Evolutionary conservation across 2,113 vertebrate genomes (phyloP), one percentile per base, ranked within the genome.

Genomic region (Hippoglossus stenolepis): DNA sequence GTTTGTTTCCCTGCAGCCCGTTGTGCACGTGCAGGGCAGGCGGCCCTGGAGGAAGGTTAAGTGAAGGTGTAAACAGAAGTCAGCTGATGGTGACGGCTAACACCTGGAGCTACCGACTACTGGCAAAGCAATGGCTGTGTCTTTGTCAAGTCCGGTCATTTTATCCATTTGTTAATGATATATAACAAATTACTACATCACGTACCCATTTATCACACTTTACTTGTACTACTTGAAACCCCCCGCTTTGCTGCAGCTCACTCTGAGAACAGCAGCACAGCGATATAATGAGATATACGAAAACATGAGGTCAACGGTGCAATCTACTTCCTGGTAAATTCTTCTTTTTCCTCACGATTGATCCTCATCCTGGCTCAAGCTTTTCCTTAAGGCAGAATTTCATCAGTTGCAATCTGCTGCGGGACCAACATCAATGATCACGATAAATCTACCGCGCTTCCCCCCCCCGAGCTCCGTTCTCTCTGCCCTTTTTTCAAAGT

Each of bases 401-500:
- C 51, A 53, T 86, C 66, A 73, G 77, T 80, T 90, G 82, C 75
- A 88, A 77, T 73, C 75, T 20, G 73, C 77, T 40, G 63, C 56
- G 69, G 77, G 77, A 65, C 65, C 58, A 61, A 78, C 65, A 76
- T 75, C 69, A 73, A 67, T 87, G 77, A 66, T 51, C 51, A 56
- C 49, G 51, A 73, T 87, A 75, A 90, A 90, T 80, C 89, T 71
- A 26, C 70, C 53, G 51, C 75, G 59, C 57, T 73, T 77, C 65
- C 74, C 13, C 75, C 74, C 13, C 75, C 35, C 26, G 13, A 49
- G 47, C 77, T 70, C 68, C 53, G 66, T 84, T 56, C 20, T 73
- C 80, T 83, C 57, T 82, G 60, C 65, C 63, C 73, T 69, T 76
- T 78, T 28, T 63, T 68, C 43, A 67, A 80, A 84, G 73, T 79